Evolutionary conservation across 1,140 invertebrate genomes (phyloP), one percentile per base, ranked within the genome.

Genomic region (Stegodyphus mimosarum): DNA sequence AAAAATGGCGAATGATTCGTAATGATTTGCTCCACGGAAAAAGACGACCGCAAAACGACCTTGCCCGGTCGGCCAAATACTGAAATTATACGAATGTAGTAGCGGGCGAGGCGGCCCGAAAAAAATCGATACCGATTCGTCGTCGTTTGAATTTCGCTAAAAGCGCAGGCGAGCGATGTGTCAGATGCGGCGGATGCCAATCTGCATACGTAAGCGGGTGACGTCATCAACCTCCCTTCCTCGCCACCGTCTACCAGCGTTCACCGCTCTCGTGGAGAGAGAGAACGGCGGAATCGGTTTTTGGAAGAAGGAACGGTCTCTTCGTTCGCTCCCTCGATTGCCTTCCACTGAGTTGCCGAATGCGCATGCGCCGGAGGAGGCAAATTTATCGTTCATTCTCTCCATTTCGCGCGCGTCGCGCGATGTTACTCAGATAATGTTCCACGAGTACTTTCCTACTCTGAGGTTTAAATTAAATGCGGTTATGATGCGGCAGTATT

Each of bases 141-240:
- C 78, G 78, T 80, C 67, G 78, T 80, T 80, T 80, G 78, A 80
- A 80, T 80, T 80, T 80, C 78, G 67, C 78, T 80, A 80, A 80
- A 80, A 80, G 78, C 78, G 78, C 78, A 80, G 78, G 78, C 78
- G 64, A 69, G 76, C 76, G 78, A 80, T 80, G 78, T 80, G 78
- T 80, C 78, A 80, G 78, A 80, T 80, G 78, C 78, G 76, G 76
- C 66, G 78, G 78, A 80, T 80, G 78, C 78, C 78, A 80, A 80
- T 80, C 78, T 80, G 78, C 78, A 80, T 80, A 80, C 78, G 78
- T 80, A 80, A 80, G 78, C 78, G 78, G 67, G 33, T 80, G 78
- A 80, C 78, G 78, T 80, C 78, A 80, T 18, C 78, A n/a, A 60
- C 55, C 67, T 48, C 66, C 17, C 60, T 48, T n/a, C n/a, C n/a